phyloP scores from a whole-genome alignment of 1,140 invertebrate species.

The Theocolax elegans region DNA sequence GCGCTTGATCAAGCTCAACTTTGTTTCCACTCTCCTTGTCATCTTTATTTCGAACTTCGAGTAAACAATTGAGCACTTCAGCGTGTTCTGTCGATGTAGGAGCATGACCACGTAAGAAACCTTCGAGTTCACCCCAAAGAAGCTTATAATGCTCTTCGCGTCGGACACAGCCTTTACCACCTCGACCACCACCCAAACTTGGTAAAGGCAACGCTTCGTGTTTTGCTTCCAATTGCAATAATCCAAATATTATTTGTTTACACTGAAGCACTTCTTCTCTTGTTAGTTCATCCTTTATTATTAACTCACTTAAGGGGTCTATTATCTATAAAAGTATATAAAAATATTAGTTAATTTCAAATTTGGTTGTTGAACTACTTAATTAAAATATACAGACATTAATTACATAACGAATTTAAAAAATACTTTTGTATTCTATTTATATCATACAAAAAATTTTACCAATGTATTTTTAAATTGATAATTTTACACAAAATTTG shows the following conservation, averaged over 20 bases:
- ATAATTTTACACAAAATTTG: too few species aligned
- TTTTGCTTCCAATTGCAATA: constrained; percentile 85
- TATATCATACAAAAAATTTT: too few species aligned
- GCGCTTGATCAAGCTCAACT: constrained; percentile 73
- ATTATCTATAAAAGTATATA: constrained; percentile 75
- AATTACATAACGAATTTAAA: too few species aligned
- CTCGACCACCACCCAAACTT: constrained; percentile 68
- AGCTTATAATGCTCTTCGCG: constrained; percentile 90
- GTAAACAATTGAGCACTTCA: constrained; percentile 83
- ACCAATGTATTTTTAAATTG: too few species aligned
- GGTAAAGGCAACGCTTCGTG: constrained; percentile 83
- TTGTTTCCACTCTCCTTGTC: constrained; percentile 68
- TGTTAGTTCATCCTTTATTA: constrained; percentile 85
- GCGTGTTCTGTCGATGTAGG: constrained; percentile 75
- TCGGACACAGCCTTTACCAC: constrained; percentile 71
- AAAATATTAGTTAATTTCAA: too few species aligned
- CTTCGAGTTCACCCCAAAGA: constrained; percentile 91
- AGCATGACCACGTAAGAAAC: constrained; percentile 81
- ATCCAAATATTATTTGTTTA: constrained; percentile 85
- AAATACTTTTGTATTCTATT: too few species aligned
- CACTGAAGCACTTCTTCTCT: constrained; percentile 90
- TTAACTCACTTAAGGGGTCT: constrained; percentile 81
- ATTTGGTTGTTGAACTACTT: too few species aligned
- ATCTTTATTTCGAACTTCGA: constrained; percentile 79
- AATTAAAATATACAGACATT: too few species aligned